Evolutionary conservation across 2,797 vertebrate species (phyloP).

Genomic region (Sphenopsis melanotis): DNA sequence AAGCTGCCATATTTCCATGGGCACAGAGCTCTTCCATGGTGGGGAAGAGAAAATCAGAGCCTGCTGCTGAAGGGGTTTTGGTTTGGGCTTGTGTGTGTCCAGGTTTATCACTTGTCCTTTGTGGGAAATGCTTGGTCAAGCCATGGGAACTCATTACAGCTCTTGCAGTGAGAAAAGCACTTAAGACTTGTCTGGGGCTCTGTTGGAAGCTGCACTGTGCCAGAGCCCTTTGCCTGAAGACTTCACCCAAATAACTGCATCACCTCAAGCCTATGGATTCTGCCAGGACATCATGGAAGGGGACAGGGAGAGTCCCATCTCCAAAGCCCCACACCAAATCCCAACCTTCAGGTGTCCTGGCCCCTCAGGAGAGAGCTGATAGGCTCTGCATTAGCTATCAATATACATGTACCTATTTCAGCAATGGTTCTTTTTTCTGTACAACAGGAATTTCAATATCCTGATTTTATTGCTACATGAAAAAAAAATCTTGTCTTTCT

Average conservation of each 20-base stretch:
- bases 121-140: background rate
- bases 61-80: background rate
- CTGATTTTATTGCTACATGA: background rate
- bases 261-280: background rate
- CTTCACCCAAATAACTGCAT: rapidly evolving
- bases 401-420: background rate
- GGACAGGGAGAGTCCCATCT: background rate
- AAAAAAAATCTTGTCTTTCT: background rate
- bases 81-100: background rate
- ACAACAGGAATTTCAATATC: background rate
- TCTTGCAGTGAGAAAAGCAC: background rate
- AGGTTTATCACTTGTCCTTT: background rate
- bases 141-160: background rate
- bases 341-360: background rate
- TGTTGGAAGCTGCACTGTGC: rapidly evolving
- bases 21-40: background rate
- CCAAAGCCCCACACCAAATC: background rate
- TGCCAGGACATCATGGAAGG: rapidly evolving
- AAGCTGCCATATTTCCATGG: background rate
- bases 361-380: background rate
- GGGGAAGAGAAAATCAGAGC: background rate
- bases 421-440: background rate
- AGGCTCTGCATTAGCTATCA: background rate
- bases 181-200: rapidly evolving
- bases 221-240: background rate